Conservation (phyloP, 23 tunicate genomes). For the Ciona savignyi region DNA sequence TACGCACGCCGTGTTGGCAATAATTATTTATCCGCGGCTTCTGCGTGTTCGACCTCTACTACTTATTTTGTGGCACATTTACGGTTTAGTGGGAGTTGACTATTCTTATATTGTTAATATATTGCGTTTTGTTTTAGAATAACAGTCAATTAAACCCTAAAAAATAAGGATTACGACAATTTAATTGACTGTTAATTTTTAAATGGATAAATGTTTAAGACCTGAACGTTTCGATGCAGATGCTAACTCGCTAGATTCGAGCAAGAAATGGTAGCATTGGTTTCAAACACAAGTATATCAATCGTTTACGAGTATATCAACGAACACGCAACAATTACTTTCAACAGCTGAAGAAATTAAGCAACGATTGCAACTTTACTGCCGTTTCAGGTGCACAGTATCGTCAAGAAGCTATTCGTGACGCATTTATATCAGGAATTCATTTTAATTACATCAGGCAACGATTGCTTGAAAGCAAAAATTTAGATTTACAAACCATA, state of each 20-base stretch:
- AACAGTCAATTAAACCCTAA: too few relatives aligned
- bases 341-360: conserved; percentile 1
- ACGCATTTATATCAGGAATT: conserved; percentile 9
- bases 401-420: conserved; percentile 6
- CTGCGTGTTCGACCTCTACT: too few relatives aligned
- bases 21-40: too few relatives aligned
- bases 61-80: too few relatives aligned
- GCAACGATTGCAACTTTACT: conserved; percentile 3
- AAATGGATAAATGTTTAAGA: conserved; percentile 8
- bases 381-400: conserved; percentile 4
- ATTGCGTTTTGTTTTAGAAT: too few relatives aligned
- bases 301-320: conserved; percentile 5
- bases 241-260: conserved; percentile 1
- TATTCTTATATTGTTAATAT: too few relatives aligned
- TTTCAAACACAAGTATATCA: background rate
- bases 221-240: conserved; percentile 3
- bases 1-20: too few relatives aligned
- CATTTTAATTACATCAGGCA: background rate
- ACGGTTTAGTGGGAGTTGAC: too few relatives aligned
- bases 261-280: conserved; percentile 12
- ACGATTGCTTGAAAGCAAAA: conserved; percentile 3
- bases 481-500: background rate
- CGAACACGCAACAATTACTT: background rate
- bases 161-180: too few relatives aligned
- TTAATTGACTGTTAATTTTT: background rate